Percentiles rank a stretch among this genome's conserved stretches.
Evolutionary conservation across 2,888 invertebrate genomes (phyloP).

Genomic region (Xestoiulus laeticollis): DNA sequence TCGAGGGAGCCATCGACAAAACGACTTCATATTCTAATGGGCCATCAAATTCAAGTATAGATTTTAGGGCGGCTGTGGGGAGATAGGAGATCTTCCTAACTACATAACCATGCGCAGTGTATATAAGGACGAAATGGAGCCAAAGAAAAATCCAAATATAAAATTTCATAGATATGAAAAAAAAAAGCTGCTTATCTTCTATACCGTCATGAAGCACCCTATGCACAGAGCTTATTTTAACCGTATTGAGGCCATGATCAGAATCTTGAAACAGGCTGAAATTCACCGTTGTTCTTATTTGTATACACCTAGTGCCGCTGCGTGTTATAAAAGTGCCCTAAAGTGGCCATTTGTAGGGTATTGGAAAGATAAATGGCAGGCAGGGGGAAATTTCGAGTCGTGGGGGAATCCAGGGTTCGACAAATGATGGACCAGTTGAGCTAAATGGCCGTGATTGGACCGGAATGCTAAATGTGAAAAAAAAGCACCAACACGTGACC

Average conservation of each 20-base stretch:
- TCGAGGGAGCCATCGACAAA: not conserved
- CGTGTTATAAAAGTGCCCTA: constrained; percentile 23
- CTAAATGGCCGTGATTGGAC: not conserved
- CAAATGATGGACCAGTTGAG: constrained; percentile 21
- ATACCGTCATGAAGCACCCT: not conserved
- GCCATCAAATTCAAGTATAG: constrained; percentile 26
- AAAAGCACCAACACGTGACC: not conserved
- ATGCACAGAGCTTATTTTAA: not conserved
- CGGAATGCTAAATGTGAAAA: not conserved
- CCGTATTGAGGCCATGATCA: not conserved
- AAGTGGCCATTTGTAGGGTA: constrained; percentile 32
- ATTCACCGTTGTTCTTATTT: not conserved
- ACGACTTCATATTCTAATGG: constrained; percentile 26
- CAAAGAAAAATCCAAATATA: not conserved
- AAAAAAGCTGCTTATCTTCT: not conserved
- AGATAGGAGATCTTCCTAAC: constrained; percentile 1
- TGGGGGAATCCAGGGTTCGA: constrained; percentile 12
- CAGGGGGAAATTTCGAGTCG: not conserved
- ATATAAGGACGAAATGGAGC: not conserved
- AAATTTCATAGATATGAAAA: not conserved
- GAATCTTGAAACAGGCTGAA: not conserved
- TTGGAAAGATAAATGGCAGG: constrained; percentile 23
- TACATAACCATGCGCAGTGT: not conserved
- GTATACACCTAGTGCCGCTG: not conserved
- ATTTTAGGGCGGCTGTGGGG: not conserved